Evolutionary conservation across 1,140 invertebrate species (phyloP).

Genomic region (Hypothenemus hampei): DNA sequence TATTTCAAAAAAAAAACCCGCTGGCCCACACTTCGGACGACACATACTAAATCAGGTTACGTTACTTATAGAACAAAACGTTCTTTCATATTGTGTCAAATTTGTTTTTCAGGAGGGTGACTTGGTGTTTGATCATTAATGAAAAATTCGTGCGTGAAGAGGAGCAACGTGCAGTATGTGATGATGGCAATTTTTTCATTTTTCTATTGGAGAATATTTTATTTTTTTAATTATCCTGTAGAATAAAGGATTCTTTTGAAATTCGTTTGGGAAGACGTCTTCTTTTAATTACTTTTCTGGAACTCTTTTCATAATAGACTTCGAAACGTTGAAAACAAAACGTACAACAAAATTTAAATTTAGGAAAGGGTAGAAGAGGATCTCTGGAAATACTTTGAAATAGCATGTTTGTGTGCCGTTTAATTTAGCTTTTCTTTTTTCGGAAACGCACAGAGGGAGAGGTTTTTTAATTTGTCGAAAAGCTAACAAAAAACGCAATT

Average conservation of each 20-base stretch:
- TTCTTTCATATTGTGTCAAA: conserved; percentile 21
- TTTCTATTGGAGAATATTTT: too few relatives aligned
- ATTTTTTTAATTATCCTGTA: too few relatives aligned
- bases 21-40: conserved; percentile 22
- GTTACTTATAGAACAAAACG: conserved; percentile 18
- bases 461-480: conserved; percentile 25
- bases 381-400: conserved; percentile 19
- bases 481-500: conserved; percentile 28
- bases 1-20: conserved; percentile 22
- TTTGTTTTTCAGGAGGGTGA: not conserved
- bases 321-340: conserved; percentile 10
- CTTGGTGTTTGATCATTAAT: too few relatives aligned
- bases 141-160: too few relatives aligned
- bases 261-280: too few relatives aligned
- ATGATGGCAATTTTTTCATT: too few relatives aligned
- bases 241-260: too few relatives aligned
- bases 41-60: conserved; percentile 19
- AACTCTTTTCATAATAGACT: not conserved
- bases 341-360: conserved; percentile 22
- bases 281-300: conserved; percentile 8
- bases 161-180: too few relatives aligned
- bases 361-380: conserved; percentile 3
- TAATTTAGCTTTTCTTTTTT: conserved; percentile 24
- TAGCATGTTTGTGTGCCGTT: conserved; percentile 25
- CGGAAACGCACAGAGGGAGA: not conserved